A percentile compares a stretch with the other conserved stretches of the same genome.
phyloP scores from a whole-genome alignment of 2,888 invertebrate species.

The Podabrus alpinus region DNA sequence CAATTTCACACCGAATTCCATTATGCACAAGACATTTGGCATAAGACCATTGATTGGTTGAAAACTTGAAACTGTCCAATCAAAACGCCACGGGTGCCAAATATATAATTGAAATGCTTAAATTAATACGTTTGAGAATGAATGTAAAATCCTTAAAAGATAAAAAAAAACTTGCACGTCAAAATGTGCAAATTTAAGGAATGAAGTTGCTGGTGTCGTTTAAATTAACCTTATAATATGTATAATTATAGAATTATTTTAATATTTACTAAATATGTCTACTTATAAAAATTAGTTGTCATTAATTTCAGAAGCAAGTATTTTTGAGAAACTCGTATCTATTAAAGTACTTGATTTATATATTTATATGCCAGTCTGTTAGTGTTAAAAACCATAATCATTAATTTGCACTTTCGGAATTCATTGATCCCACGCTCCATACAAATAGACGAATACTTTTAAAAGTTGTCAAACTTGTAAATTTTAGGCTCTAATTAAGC shows the following conservation, averaged over 20 bases:
- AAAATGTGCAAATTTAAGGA: no score
- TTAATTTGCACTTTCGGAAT: constrained; percentile 13
- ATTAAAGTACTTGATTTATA: constrained; percentile 14
- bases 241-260: background rate
- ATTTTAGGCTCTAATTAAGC: background rate
- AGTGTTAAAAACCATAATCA: constrained; percentile 7
- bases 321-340: constrained; percentile 1
- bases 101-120: no score
- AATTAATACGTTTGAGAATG: background rate
- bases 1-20: no score
- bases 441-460: constrained; percentile 18
- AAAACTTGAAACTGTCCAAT: no score
- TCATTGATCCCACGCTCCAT: constrained; percentile 19
- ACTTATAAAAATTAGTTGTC: background rate
- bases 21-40: no score
- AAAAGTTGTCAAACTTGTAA: constrained; percentile 13
- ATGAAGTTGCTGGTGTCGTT: background rate
- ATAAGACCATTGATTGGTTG: no score
- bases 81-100: no score
- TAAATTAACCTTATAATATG: background rate
- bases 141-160: background rate
- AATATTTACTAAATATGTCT: background rate
- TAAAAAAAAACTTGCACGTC: background rate
- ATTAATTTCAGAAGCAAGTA: background rate
- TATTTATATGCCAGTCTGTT: constrained; percentile 5